Base-by-base conservation (phyloP, 2,888 invertebrate species). In the Nymphalis c-album region DNA sequence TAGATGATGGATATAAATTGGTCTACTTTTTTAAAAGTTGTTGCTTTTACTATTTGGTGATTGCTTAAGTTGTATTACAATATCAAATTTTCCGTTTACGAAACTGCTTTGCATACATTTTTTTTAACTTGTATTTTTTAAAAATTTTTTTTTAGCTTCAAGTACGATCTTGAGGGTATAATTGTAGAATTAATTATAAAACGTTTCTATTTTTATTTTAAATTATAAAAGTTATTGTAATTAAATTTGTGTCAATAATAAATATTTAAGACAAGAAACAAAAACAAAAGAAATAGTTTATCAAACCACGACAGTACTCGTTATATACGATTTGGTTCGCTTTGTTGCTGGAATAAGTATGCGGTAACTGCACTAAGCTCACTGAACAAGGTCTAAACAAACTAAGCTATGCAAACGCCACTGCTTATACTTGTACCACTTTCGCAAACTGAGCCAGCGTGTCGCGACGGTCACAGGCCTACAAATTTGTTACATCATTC, bases 371-470 rank as follows among this genome's bases (percentile, higher is more conserved):
- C 53, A 51, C 10, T 31, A 55, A 55, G 31, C 53, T 31, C 50
- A 50, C 26, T 31, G 53, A 31, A 16, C 57, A 57, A 57, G 57
- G 40, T 57, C 57, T 57, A 57, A 61, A 46, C 35, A 60, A 68
- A 64, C 46, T 45, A 62, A 60, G 35, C 53, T 65, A 51, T 22
- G 20, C 50, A 67, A 60, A 64, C 53, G 45, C 57, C 35, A 16
- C 48, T 64, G 62, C 63, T 68, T 68, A 57, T 62, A 60, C 70
- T 81, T 80, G 76, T 77, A 78, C 69, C 78, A 80, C 69, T 71
- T 75, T 64, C 47, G 40, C 64, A 67, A 86, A 83, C 82, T 87
- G 75, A 82, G 86, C 76, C 85, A 85, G 75, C 79, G 74, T 79
- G 80, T 77, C 79, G 75, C 73, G 59, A 51, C 74, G 75, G 75